Evolutionary conservation across 2,797 vertebrate species (phyloP), one percentile per base, ranked within the genome.

Genomic region (Enteromius viviparus): DNA sequence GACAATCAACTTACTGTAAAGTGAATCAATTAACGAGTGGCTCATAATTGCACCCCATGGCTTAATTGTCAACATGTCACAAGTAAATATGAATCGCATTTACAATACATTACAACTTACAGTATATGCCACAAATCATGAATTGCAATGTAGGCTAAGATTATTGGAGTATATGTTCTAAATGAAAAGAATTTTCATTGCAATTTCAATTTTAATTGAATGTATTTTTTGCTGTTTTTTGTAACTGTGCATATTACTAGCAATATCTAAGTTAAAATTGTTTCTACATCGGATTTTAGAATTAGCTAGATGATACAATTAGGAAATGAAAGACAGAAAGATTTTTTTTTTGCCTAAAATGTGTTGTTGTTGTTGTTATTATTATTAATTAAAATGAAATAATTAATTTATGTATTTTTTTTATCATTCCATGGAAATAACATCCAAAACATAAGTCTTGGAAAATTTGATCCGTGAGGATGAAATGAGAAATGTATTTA

Each of bases 1-100:
- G 76, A 84, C 23, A 85, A 75, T 62, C 85, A 76, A 78, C 42
- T 77, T 79, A 80, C 53, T 84, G 32, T 69, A 80, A 34, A 87
- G 75, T 85, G 81, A 87, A 86, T 87, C 81, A 72, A 76, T 76
- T 77, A 72, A 77, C 8, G n/a, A 26, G 65, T 42, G 85, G 88
- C 88, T 88, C 42, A 76, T 80, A 82, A 89, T 89, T 91, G 84
- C 87, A 89, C 88, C 89, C 74, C 51, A 80, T 17, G 88, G 62
- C 66, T 40, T 80, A 78, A 87, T 80, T 82, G 70, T 45, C 77
- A 69, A 15, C 23, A 70, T 76, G 81, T 69, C 81, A 83, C 7
- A 76, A 60, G 74, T 83, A 77, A 83, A 83, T 83, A 77, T 77
- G 81, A 76, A 82, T 82, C 7, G n/a, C n/a, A 82, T 82, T 82